These are phyloP conservation scores for Neocrepidodera transversa DNA, from an alignment of 2,888 invertebrate genomes.

Conservation along the genomic window DNA sequence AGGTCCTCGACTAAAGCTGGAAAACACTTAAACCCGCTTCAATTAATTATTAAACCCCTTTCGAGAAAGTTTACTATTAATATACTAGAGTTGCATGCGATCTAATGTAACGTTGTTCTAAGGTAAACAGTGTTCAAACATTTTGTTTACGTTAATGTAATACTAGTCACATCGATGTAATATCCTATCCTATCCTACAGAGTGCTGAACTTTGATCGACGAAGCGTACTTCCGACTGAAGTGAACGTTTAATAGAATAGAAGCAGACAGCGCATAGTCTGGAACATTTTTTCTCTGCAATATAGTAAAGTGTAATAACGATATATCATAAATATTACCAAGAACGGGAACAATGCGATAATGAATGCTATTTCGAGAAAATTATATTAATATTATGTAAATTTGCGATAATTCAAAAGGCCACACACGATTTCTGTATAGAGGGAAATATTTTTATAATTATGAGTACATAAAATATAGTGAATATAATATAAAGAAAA, in stretches of 20 bases:
- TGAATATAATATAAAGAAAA: too few species aligned
- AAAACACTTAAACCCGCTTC: too few species aligned
- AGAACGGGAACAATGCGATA: constrained; percentile 25
- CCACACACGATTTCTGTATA: constrained; percentile 8
- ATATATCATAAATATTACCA: constrained; percentile 25
- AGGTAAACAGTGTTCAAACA: constrained; percentile 7
- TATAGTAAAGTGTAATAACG: constrained; percentile 10
- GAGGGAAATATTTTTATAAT: constrained; percentile 6
- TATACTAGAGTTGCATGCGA: too few species aligned
- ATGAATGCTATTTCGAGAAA: constrained; percentile 20
- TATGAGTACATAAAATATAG: neutral
- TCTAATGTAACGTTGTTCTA: constrained; percentile 1
- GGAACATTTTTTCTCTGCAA: constrained; percentile 23
- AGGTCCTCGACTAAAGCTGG: too few species aligned
- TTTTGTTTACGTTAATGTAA: constrained; percentile 17
- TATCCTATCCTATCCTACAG: constrained; percentile 29
- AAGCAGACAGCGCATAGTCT: constrained; percentile 20
- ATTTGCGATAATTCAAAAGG: constrained; percentile 8
- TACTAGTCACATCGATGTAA: constrained; percentile 22
- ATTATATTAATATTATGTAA: constrained; percentile 17
- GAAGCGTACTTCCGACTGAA: constrained; percentile 34
- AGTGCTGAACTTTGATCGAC: constrained; percentile 40
- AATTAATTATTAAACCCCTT: too few species aligned
- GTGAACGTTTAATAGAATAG: constrained; percentile 20
- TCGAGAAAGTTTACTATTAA: too few species aligned